These are phyloP conservation scores for Oxyura jamaicensis DNA, from an alignment of 2,113 vertebrate genomes.

Conservation along the genomic window DNA sequence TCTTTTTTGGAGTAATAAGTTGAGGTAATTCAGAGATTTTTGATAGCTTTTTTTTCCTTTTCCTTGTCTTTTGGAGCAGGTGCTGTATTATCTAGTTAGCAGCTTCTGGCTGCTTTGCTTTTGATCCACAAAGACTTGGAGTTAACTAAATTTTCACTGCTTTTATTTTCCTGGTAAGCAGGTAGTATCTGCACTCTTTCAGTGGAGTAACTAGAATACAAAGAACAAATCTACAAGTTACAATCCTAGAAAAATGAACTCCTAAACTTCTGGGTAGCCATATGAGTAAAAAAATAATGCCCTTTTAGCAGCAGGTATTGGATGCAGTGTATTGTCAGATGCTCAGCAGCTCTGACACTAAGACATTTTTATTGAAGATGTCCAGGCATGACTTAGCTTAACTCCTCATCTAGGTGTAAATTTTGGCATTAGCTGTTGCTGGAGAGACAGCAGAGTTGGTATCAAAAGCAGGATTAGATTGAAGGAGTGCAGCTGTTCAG, in stretches of 20 bases:
- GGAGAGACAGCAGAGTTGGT: not conserved
- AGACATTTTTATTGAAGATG: not conserved
- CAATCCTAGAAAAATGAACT: not conserved
- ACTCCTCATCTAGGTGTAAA: not conserved
- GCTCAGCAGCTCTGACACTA: not conserved
- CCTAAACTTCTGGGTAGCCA: rapidly evolving
- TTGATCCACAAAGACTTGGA: not conserved
- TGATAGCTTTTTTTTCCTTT: not conserved
- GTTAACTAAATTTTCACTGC: not conserved
- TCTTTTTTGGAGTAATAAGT: not conserved
- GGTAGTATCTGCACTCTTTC: not conserved
- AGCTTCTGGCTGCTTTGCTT: not conserved
- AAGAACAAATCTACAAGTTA: not conserved
- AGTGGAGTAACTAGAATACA: not conserved
- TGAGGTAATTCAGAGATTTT: not conserved
- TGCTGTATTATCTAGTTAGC: not conserved
- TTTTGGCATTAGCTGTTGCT: not conserved
- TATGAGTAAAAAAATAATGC: not conserved
- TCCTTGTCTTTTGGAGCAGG: not conserved
- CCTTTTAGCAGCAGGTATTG: not conserved
- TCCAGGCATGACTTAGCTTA: not conserved
- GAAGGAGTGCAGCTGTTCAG: not conserved
- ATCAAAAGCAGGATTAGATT: not conserved
- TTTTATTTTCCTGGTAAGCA: not conserved
- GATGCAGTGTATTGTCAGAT: not conserved